A percentile compares a stretch with the other conserved stretches of the same genome.
Conservation (phyloP, 2,113 vertebrate genomes). For the Macheiramphus alcinus region DNA sequence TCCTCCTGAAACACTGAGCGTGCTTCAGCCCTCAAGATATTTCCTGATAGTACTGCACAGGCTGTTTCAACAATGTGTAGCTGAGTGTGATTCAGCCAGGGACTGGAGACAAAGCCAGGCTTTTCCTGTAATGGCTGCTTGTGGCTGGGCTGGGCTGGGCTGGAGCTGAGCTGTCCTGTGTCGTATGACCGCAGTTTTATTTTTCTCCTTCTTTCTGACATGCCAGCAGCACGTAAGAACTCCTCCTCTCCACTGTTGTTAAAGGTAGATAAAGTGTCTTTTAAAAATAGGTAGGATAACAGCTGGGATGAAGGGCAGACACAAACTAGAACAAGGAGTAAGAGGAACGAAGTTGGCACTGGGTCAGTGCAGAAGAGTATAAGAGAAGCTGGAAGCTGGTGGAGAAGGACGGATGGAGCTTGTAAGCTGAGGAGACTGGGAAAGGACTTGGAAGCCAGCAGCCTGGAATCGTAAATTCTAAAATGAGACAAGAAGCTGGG, state of each 20-base stretch:
- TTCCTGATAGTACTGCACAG: background rate
- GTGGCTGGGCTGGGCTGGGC: slow-evolving; percentile 1
- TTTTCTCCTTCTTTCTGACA: background rate
- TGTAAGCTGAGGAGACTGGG: slow-evolving; percentile 19
- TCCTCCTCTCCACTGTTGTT: background rate
- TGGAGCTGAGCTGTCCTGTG: slow-evolving; percentile 12
- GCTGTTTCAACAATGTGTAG: background rate
- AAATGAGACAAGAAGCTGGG: background rate
- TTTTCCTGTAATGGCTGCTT: slow-evolving; percentile 56
- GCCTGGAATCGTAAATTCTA: background rate
- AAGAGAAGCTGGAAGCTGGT: background rate
- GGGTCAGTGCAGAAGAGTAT: background rate
- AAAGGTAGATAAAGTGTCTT: background rate
- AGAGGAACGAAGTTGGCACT: background rate
- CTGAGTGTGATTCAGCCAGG: background rate
- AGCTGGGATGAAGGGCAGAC: background rate
- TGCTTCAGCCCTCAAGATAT: background rate
- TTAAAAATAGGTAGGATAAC: background rate
- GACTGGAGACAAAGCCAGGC: slow-evolving; percentile 47
- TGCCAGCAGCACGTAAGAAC: background rate
- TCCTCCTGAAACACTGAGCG: background rate
- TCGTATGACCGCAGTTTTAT: background rate
- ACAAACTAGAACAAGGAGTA: background rate
- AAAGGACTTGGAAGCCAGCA: background rate
- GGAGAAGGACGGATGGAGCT: background rate